Base-by-base conservation (phyloP, 2,113 vertebrate species). In the Paradisaea rubra region DNA sequence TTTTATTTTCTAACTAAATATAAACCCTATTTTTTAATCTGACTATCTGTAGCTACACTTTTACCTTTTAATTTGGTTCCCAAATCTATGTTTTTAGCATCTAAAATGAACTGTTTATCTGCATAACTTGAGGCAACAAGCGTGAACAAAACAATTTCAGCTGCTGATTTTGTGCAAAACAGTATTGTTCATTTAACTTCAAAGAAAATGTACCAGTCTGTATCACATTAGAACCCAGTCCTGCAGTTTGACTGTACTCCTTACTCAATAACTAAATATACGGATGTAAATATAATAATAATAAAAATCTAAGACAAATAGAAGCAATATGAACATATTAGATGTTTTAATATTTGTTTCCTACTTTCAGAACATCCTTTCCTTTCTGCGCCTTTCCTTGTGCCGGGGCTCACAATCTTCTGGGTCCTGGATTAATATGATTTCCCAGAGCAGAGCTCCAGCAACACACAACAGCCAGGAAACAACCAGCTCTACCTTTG, bases 161-260 rank as follows among this genome's bases (percentile, higher is more conserved):
- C 17, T 41, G 49, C 21, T 18, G 12, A 54, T 50, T 25, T 84
- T 35, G 11, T 66, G 4, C 15, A 59, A 65, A 78, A 65, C 5
- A 44, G 1, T 39, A n/a, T 22, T 53, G 6, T 20, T 60, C 31
- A 28, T 52, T 59, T 42, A 60, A 28, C 13, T 52, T 76, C 10
- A 50, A 56, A 68, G 31, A 45, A 71, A 60, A 2, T 1, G 0
- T 72, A 8, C 10, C 9, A 66, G 7, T 60, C 60, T 60, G 10
- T 56, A 39, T 24, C 8, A 56, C 3, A 27, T 35, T 18, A 42
- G 42, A 93, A 35, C 2, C 2, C 2, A 68, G 2, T 50, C 18
- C 3, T 15, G 10, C 2, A 47, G 1, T 47, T 68, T 41, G 25
- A 44, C 7, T 35, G 2, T 22, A 31, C 7, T 22, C 1, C 3